These are phyloP conservation scores for Lepidurus arcticus DNA, from an alignment of 1,140 invertebrate genomes.

Conservation along the genomic window DNA sequence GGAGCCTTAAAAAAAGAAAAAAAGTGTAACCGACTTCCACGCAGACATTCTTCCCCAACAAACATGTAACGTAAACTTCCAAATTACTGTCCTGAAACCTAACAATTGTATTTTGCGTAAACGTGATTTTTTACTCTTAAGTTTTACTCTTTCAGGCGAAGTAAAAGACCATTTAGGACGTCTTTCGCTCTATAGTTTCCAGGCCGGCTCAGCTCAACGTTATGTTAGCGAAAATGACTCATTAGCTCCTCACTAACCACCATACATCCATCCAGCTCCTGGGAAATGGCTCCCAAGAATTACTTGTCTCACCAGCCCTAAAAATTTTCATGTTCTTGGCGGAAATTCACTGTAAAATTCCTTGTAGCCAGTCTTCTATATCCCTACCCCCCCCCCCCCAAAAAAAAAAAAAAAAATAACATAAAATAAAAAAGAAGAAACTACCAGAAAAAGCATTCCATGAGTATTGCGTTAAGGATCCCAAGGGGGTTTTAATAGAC, in stretches of 20 bases:
- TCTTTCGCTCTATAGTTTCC: no score
- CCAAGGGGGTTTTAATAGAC: background rate
- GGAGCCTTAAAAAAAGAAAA: no score
- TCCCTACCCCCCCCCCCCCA: no score
- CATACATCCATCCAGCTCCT: background rate
- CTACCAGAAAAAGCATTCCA: background rate
- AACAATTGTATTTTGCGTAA: background rate
- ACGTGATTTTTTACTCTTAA: background rate
- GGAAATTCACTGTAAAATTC: no score
- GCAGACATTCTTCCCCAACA: background rate
- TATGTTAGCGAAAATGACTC: background rate
- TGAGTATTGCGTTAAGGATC: background rate
- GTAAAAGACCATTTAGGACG: background rate
- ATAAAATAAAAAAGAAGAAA: background rate
- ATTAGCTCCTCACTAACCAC: constrained; percentile 18
- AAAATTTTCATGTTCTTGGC: no score
- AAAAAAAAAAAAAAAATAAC: no score
- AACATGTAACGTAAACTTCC: background rate
- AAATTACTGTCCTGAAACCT: background rate
- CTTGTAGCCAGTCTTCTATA: no score
- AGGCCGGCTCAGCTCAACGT: background rate
- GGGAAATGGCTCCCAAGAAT: background rate
- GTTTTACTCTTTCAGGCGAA: no score
- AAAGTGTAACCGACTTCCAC: no score
- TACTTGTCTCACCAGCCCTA: background rate